These are phyloP conservation scores for Cordylochernes scorpioides DNA, from an alignment of 2,888 invertebrate species.

Conservation along the genomic window DNA sequence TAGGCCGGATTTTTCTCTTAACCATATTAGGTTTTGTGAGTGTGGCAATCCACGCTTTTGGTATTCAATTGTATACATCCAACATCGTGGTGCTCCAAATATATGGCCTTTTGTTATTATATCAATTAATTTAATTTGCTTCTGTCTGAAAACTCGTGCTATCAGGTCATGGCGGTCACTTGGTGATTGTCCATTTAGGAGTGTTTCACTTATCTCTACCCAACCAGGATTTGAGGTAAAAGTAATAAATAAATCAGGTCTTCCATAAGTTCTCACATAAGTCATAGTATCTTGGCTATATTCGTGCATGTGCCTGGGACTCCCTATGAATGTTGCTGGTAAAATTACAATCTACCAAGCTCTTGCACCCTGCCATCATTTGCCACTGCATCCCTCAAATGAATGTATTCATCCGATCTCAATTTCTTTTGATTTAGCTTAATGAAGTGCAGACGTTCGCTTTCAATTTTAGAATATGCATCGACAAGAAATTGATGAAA, in stretches of 20 bases:
- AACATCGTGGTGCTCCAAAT: constrained; percentile 12
- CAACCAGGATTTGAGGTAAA: too few species aligned
- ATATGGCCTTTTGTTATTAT: constrained; percentile 9
- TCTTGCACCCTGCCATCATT: too few species aligned
- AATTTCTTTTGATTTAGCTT: constrained; percentile 18
- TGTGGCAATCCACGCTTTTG: too few species aligned
- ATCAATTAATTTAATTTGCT: constrained; percentile 10
- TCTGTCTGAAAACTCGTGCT: constrained; percentile 15
- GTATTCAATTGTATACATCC: constrained; percentile 12
- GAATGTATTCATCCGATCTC: constrained; percentile 15
- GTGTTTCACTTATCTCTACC: not conserved
- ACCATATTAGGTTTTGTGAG: too few species aligned
- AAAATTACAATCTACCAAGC: too few species aligned
- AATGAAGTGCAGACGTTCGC: constrained; percentile 18
- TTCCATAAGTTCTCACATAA: too few species aligned
- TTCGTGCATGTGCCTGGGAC: too few species aligned
- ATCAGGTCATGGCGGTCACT: constrained; percentile 15
- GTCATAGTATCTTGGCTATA: too few species aligned
- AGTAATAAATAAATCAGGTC: too few species aligned
- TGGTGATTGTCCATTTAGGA: constrained; percentile 8
- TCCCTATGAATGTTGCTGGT: too few species aligned
- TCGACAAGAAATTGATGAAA: constrained; percentile 20
- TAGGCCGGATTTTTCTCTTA: too few species aligned
- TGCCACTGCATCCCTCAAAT: constrained; percentile 14
- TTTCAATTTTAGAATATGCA: constrained; percentile 20